Evolutionary conservation across 2,797 vertebrate genomes (phyloP).

Genomic region (Lateolabrax maculatus): DNA sequence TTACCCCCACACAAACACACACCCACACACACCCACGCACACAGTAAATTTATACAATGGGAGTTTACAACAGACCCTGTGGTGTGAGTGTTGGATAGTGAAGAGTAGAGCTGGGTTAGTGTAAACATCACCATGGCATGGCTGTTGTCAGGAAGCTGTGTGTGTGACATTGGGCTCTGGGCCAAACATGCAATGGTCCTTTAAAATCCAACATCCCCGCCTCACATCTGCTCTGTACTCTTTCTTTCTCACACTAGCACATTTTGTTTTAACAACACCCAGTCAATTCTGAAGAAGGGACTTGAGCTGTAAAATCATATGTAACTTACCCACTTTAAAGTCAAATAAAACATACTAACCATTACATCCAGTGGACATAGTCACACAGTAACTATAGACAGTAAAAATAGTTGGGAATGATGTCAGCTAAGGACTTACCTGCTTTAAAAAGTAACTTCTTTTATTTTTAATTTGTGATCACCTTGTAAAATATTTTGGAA

Average conservation of each 20-base stretch:
- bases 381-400: no score
- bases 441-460: background rate
- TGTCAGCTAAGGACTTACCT: background rate
- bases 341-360: constrained; percentile 26
- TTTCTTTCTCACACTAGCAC: constrained; percentile 66
- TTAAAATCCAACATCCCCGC: constrained; percentile 68
- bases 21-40: constrained; percentile 8
- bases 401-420: background rate
- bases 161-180: constrained; percentile 82
- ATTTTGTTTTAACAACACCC: constrained; percentile 54
- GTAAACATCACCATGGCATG: constrained; percentile 82
- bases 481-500: background rate
- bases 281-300: constrained; percentile 23
- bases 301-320: constrained; percentile 7
- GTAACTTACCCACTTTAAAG: constrained; percentile 2
- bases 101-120: constrained; percentile 62
- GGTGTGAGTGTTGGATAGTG: constrained; percentile 54
- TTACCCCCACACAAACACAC: constrained; percentile 21
- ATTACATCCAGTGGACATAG: background rate
- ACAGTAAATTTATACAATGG: constrained; percentile 48
- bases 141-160: constrained; percentile 81
- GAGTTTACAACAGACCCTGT: constrained; percentile 47
- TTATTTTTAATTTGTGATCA: background rate
- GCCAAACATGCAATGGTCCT: constrained; percentile 73
- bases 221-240: constrained; percentile 73